Evolutionary conservation across 2,113 vertebrate species (phyloP), one percentile per base, ranked within the genome.

Genomic region (Pteronura brasiliensis): DNA sequence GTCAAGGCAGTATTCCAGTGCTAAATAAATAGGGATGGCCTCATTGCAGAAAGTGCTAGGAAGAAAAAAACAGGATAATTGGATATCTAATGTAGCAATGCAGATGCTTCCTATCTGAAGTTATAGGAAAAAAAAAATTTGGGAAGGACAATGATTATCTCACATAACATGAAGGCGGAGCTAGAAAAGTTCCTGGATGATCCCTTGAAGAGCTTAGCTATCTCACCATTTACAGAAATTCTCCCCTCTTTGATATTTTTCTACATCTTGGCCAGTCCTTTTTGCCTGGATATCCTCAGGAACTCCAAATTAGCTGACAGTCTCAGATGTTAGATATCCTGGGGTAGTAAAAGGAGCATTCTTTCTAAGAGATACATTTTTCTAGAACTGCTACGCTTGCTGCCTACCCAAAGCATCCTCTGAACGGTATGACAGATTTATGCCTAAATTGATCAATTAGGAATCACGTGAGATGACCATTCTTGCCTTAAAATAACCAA

Each of bases 221-320:
- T 39, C 25, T 93, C 21, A 74, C 81, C 34, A n/a, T 27, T 92
- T 95, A 59, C 1, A 76, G 42, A 80, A 83, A 67, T 36, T 52
- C 27, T 84, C 90, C 44, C 86, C 63, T 71, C 29, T 96, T 92
- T 57, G 61, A 67, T 29, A 67, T 94, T 95, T 76, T 97, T 87
- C 81, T 90, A 3, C 17, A 69, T 29, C 34, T 47, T 55, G 31
- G 2, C 8, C 13, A 79, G 7, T 83, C 10, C 13, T 80, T 83
- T 76, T 44, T 89, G 31, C 74, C 65, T 90, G 47, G 21, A 80
- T 87, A 47, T 17, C 36, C 31, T 88, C 23, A n/a, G 23, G n/a
- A 87, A 36, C 88, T 31, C 42, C 55, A 97, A 91, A 69, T 15
- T 10, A 84, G 6, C 63, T 47, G 57, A 93, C 47, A 25, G 10